Base-by-base conservation (phyloP, 1,140 invertebrate genomes). In the Dendrolimus kikuchii region DNA sequence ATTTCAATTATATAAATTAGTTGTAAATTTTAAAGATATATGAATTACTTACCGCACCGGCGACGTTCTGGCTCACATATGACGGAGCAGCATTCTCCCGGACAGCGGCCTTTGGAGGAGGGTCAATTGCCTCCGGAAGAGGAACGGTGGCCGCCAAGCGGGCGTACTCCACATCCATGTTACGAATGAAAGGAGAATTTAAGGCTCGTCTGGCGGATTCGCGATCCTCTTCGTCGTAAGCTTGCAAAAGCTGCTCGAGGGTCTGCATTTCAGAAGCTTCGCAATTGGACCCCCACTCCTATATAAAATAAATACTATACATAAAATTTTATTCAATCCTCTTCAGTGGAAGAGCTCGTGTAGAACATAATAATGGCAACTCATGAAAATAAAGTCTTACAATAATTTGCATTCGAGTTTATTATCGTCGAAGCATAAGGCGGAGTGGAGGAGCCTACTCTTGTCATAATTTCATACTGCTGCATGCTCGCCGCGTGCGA, bases 81-180 rank as follows among this genome's bases (percentile, higher is more conserved):
- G 92, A 92, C 23, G 92, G 89, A 10, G 92, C 92, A 7, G 93
- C 93, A 73, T 93, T 93, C 70, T 92, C 90, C 53, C 90, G 77
- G 10, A 93, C 89, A 57, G 88, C 88, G 41, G 90, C 89, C 51
- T 90, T 92, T 5, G 89, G 89, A 2, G 89, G 78, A 6, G 89
- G 82, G 44, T 89, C 87, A n/a, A 89, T 78, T 0, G 89, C 89
- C 64, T 92, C 87, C 0, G 94, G 95, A 58, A 95, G 77, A 23
- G 92, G 92, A 66, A 98, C 88, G 62, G 92, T 92, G 59, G 93
- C 85, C 0, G 96, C 95, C 50, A 98, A 83, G 68, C 93, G 92
- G 0, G 95, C 90, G 82, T 97, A 98, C 71, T 97, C 96, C 38
- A 97, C 94, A 77, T 99, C 97, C 96, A 98, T 96, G 68, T 96